Conservation (phyloP, 2,113 vertebrate species). For the Nyctibius bracteatus region DNA sequence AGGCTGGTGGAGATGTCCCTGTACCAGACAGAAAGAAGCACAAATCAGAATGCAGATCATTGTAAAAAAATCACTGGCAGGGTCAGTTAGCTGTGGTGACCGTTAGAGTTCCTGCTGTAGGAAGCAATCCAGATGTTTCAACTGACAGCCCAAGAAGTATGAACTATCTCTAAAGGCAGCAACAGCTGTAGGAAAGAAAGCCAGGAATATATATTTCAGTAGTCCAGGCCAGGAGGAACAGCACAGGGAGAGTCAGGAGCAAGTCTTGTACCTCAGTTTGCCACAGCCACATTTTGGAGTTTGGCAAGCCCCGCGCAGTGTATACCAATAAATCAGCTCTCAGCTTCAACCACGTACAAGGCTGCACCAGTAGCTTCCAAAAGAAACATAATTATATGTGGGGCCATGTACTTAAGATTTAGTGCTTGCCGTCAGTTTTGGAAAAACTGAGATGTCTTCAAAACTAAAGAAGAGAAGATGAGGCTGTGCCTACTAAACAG, state of each 20-base stretch:
- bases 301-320: rapidly evolving
- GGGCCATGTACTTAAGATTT: background rate
- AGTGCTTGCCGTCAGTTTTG: background rate
- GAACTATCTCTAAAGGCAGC: background rate
- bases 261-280: background rate
- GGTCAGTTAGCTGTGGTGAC: background rate
- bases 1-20: background rate
- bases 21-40: background rate
- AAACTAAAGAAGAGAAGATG: background rate
- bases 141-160: background rate
- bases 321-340: background rate
- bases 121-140: background rate
- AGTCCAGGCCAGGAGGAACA: background rate
- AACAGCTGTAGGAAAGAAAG: background rate
- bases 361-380: background rate
- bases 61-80: background rate
- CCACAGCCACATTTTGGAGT: background rate
- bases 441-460: background rate
- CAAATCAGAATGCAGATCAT: background rate
- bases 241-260: background rate
- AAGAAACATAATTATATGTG: background rate
- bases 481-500: background rate
- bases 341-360: background rate
- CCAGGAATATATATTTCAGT: background rate
- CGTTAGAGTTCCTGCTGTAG: background rate